Evolutionary conservation across 2,888 invertebrate species (phyloP).

Genomic region (Xestoiulus laeticollis): DNA sequence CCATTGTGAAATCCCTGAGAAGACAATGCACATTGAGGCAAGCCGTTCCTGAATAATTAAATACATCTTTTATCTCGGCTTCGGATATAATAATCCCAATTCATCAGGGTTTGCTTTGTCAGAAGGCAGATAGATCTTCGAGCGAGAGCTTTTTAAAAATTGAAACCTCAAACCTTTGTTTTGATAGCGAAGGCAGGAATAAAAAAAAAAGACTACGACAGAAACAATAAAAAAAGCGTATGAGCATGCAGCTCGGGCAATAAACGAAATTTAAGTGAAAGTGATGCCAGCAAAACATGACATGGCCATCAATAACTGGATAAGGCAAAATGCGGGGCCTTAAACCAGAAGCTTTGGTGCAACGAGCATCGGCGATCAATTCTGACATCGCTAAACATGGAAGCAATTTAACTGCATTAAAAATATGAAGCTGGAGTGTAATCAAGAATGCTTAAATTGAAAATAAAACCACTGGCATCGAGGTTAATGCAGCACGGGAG

Average conservation of each 20-base stretch:
- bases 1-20: neutral
- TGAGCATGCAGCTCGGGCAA: neutral
- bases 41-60: slow-evolving; percentile 18
- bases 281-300: slow-evolving; percentile 37
- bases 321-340: slow-evolving; percentile 27
- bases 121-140: neutral
- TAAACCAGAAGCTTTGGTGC: neutral
- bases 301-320: slow-evolving; percentile 29
- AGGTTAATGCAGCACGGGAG: neutral
- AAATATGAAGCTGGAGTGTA: slow-evolving; percentile 37
- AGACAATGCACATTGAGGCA: neutral
- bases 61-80: slow-evolving; percentile 1
- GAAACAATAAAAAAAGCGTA: slow-evolving; percentile 14
- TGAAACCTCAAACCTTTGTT: slow-evolving; percentile 37
- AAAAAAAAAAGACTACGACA: neutral
- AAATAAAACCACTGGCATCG: neutral
- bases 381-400: slow-evolving; percentile 3
- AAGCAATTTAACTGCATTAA: slow-evolving; percentile 34
- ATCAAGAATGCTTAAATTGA: slow-evolving; percentile 28
- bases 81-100: slow-evolving; percentile 21
- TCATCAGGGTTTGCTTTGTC: slow-evolving; percentile 5
- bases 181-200: neutral
- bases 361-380: slow-evolving; percentile 29
- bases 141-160: neutral
- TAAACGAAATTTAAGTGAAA: slow-evolving; percentile 37